Conservation (phyloP, 2,888 invertebrate species). For the Oligia fasciuncula region DNA sequence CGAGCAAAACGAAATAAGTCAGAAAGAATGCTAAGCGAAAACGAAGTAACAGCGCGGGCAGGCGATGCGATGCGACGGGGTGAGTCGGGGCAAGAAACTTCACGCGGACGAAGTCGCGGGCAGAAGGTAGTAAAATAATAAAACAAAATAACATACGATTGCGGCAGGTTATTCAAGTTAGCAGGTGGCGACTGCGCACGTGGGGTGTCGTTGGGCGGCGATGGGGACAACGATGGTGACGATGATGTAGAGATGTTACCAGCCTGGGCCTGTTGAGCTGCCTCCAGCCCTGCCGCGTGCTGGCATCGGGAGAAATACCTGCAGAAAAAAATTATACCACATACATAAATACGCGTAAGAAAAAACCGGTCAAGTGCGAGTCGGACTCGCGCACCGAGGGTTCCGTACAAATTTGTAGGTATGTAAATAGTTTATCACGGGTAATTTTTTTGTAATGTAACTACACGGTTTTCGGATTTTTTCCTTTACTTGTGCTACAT, state of each 20-base stretch:
- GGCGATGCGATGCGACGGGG: too few species aligned
- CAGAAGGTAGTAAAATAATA: not conserved
- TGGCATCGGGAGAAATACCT: conserved; percentile 84
- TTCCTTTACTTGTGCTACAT: too few species aligned
- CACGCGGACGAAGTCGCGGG: not conserved
- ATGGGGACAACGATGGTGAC: conserved; percentile 66
- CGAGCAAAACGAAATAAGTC: too few species aligned
- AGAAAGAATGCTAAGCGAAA: too few species aligned
- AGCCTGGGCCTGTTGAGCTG: conserved; percentile 63
- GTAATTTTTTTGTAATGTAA: too few species aligned
- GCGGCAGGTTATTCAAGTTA: conserved; percentile 68
- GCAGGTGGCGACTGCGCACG: conserved; percentile 69
- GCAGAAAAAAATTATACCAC: conserved; percentile 13
- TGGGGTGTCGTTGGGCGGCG: conserved; percentile 69
- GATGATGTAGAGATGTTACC: conserved; percentile 48
- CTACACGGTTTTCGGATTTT: too few species aligned
- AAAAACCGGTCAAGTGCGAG: too few species aligned
- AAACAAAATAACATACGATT: conserved; percentile 73
- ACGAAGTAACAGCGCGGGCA: too few species aligned
- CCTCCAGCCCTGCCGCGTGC: conserved; percentile 82
- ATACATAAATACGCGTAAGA: not conserved
- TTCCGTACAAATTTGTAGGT: too few species aligned
- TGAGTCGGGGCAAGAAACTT: too few species aligned
- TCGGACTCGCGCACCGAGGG: too few species aligned
- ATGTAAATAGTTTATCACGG: too few species aligned